Evolutionary conservation across 2,888 invertebrate species (phyloP), one percentile per base, ranked within the genome.

Genomic region (Nipponacmea schrenckii): DNA sequence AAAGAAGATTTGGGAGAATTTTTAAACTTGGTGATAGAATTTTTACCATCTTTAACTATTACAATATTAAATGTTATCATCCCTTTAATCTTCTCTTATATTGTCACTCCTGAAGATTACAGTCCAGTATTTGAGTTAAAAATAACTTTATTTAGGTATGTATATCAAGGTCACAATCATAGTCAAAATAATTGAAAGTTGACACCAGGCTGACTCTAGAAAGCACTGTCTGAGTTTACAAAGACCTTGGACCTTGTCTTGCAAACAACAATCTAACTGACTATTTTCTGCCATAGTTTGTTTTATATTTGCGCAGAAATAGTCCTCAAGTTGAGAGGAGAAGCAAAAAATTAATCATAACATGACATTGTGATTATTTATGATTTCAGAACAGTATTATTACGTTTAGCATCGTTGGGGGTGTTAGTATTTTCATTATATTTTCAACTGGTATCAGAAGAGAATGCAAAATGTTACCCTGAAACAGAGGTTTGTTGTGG

Each of bases 1-100:
- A 76, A 79, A 62, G 69, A 79, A 39, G 67, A 76, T 15, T 67
- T 78, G 39, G 74, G 67, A 62, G 69, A 77, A 0, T 65, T 81
- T 46, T 70, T 83, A 15, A 70, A 88, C 39, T 90, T 93, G 39
- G 85, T 94, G 15, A 89, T 93, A 44, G 93, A 94, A 86, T 95
- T 94, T 84, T 87, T 94, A 12, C 95, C 96, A 0, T 94, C 94
- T 45, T 89, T 95, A 31, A 92, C 92, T 63, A 94, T 96, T 74
- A 94, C 94, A 0, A 90, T 91, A 0, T 89, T 95, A 46, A 95
- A 95, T 87, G 89, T 94, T 48, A 88, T 93, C 0, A 91, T 95
- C 0, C 95, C 95, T n/a, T 71, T 92, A 67, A 81, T 95, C 17
- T 95, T 95, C 83, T 91, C 91, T 62, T 92, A 93, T 85, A 86